Evolutionary conservation across 2,797 vertebrate species (phyloP).

Genomic region (Eptatretus atami): DNA sequence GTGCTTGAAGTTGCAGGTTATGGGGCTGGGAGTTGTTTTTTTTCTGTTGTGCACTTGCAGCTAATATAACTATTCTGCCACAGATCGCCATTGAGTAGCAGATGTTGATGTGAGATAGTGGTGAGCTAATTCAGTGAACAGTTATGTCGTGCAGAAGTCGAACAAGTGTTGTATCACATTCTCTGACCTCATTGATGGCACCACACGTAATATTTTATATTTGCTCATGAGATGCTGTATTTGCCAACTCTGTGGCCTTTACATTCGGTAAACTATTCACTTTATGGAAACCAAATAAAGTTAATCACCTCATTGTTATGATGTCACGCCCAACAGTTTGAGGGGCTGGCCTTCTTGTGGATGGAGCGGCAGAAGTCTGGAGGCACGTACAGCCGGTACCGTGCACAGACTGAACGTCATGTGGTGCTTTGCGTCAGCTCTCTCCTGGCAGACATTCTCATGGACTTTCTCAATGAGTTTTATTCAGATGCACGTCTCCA

Average conservation of each 20-base stretch:
- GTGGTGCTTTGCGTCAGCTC: constrained; percentile 35
- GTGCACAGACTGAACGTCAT: constrained; percentile 33
- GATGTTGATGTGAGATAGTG: no score
- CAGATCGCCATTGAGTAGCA: no score
- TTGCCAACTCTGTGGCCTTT: not conserved
- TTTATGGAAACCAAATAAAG: no score
- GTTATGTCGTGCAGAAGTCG: no score
- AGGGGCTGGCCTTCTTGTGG: constrained; percentile 34
- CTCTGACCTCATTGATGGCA: no score
- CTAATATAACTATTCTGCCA: no score
- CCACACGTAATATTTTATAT: not conserved
- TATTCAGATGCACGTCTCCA: constrained; percentile 33
- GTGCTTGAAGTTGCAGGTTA: no score
- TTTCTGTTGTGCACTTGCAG: no score
- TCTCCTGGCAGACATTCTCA: constrained; percentile 32
- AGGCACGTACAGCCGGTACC: constrained; percentile 32
- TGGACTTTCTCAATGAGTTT: constrained; percentile 40
- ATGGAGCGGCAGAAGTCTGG: constrained; percentile 42
- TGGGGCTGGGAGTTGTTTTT: no score
- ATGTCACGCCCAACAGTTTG: constrained; percentile 18
- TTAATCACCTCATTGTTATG: not conserved
- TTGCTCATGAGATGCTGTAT: not conserved
- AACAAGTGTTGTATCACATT: no score
- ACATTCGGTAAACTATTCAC: no score
- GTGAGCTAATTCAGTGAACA: no score